Evolutionary conservation across 2,797 vertebrate genomes (phyloP).

Genomic region (Neosilurus hyrtlii): DNA sequence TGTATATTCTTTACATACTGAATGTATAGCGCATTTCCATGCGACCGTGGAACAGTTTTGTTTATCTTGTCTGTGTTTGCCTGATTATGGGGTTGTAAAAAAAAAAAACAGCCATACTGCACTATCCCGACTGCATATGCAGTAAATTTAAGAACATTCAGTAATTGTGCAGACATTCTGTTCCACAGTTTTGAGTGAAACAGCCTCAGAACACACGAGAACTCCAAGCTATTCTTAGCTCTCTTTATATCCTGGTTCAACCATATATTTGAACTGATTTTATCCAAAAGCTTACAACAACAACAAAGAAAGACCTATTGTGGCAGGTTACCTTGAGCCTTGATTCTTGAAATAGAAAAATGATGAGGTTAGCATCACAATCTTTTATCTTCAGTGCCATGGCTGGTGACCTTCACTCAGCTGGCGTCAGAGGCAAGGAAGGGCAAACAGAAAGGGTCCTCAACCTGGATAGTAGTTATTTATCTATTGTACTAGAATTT

Average conservation of each 20-base stretch:
- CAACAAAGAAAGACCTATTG: neutral
- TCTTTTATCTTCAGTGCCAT: neutral
- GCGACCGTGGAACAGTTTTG: neutral
- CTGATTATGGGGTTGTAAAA: neutral
- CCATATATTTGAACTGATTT: too few relatives aligned
- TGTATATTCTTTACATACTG: neutral
- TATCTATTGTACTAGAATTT: neutral
- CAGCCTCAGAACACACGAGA: neutral
- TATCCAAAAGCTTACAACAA: neutral
- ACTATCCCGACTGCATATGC: neutral
- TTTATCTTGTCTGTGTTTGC: neutral
- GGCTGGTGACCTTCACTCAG: neutral
- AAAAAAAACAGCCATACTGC: neutral
- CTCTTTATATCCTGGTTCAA: neutral
- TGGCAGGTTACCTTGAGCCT: neutral
- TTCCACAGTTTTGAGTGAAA: neutral
- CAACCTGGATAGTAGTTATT: neutral
- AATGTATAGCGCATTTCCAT: neutral
- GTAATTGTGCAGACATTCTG: neutral
- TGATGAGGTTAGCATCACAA: neutral
- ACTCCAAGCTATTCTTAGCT: too few relatives aligned
- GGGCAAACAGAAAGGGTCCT: neutral
- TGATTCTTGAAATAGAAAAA: neutral
- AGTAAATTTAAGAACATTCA: neutral
- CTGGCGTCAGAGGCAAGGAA: neutral